Base-by-base conservation (phyloP, 2,797 vertebrate species). In the Eidolon dupreanum region DNA sequence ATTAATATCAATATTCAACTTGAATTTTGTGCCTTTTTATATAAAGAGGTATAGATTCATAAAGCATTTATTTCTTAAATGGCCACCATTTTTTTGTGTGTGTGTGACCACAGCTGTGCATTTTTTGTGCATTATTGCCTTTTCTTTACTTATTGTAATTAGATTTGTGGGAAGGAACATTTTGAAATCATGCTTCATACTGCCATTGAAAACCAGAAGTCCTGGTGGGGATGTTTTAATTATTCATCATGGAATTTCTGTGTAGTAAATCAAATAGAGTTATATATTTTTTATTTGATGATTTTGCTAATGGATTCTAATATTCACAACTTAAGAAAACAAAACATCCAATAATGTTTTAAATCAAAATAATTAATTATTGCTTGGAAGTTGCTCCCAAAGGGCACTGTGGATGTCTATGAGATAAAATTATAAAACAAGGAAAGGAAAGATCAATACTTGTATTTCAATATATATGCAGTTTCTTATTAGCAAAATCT, bases 221-320 rank as follows among this genome's bases (percentile, higher is more conserved):
- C 93, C 94, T 97, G 68, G 36, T 86, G 91, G 88, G 82, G 70
- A 83, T 91, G 46, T 96, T 97, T 95, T 95, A 97, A 97, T 97
- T 88, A 96, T 95, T 96, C 88, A 94, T 96, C 16, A 13, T 61
- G 43, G 53, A 70, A 71, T 93, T 53, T 97, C 79, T 88, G 17
- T 68, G 73, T 49, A 86, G 68, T 59, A 96, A 96, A 95, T 93
- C 90, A 93, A 95, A 85, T 85, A 92, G 53, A 92, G 36, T 84
- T 95, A 85, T 83, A 33, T 90, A 43, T 28, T 96, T 97, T 97
- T 95, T 46, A 65, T 88, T 90, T 94, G 89, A 91, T 96, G 68
- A 93, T 94, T 95, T 96, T 96, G 38, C 74, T 96, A 94, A 94
- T 94, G 38, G 38, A 71, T 77, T 82, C 55, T 92, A 84, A 63